A percentile compares a stretch with the other conserved stretches of the same genome.
phyloP scores from a whole-genome alignment of 2,888 invertebrate species.

The Polietes domitor region DNA sequence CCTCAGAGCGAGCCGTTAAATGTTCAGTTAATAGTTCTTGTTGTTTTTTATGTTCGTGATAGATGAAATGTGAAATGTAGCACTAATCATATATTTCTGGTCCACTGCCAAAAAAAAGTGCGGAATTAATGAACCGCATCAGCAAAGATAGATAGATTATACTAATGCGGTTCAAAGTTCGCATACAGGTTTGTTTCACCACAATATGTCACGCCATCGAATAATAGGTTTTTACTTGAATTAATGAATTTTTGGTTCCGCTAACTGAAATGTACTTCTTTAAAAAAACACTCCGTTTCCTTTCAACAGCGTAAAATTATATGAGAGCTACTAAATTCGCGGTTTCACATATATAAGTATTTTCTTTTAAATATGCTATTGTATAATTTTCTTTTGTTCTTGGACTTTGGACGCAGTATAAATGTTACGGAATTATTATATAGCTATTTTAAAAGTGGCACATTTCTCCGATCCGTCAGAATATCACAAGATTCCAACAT shows the following conservation, averaged over 20 bases:
- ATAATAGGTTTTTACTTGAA: too few species aligned
- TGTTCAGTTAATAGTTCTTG: slow-evolving; percentile 16
- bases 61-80: not conserved
- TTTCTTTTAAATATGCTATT: too few species aligned
- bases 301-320: too few species aligned
- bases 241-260: too few species aligned
- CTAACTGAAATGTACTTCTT: too few species aligned
- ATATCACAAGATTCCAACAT: not conserved
- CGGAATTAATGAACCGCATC: not conserved
- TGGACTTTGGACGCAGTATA: slow-evolving; percentile 32
- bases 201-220: too few species aligned
- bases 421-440: not conserved
- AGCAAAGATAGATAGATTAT: slow-evolving; percentile 9
- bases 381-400: not conserved
- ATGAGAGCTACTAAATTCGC: too few species aligned
- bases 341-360: too few species aligned
- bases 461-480: too few species aligned
- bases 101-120: slow-evolving; percentile 39
- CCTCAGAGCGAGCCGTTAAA: slow-evolving; percentile 8
- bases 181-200: too few species aligned
- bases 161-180: slow-evolving; percentile 8
- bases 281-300: too few species aligned
- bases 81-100: slow-evolving; percentile 32
- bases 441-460: slow-evolving; percentile 19
- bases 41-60: not conserved